Evolutionary conservation across 2,888 invertebrate genomes (phyloP).

Genomic region (Arctia plantaginis): DNA sequence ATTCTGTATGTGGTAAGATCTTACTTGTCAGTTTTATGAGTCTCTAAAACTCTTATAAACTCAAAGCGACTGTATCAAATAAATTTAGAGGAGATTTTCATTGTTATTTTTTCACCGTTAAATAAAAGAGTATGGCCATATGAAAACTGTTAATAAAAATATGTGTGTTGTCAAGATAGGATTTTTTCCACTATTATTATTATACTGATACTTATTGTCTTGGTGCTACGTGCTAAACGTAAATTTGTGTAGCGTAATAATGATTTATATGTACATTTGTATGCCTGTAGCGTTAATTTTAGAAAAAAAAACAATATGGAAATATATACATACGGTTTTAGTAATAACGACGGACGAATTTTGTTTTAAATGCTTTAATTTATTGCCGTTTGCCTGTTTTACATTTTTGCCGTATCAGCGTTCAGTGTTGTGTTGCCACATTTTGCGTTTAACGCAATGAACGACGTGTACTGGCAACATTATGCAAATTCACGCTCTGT

Average conservation of each 20-base stretch:
- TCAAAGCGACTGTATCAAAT: no score
- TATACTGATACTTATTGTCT: no score
- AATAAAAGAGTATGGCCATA: no score
- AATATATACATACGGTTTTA: neutral
- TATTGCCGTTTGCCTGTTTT: constrained; percentile 2
- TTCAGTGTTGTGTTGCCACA: neutral
- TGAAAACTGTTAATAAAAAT: neutral
- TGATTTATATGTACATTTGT: no score
- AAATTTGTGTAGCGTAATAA: no score
- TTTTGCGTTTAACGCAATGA: constrained; percentile 3
- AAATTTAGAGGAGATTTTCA: no score
- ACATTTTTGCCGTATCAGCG: neutral
- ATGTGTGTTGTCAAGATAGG: neutral
- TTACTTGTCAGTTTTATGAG: no score
- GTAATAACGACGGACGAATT: neutral
- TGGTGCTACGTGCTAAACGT: no score
- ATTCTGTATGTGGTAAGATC: neutral
- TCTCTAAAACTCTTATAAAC: no score
- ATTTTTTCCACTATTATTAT: no score
- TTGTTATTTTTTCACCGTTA: no score
- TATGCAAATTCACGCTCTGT: constrained; percentile 9
- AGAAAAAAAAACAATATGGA: neutral
- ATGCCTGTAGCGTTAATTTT: neutral
- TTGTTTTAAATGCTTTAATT: neutral
- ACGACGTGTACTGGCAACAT: neutral